phyloP scores from a whole-genome alignment of 2,888 invertebrate species.

The Coenonympha glycerion region DNA sequence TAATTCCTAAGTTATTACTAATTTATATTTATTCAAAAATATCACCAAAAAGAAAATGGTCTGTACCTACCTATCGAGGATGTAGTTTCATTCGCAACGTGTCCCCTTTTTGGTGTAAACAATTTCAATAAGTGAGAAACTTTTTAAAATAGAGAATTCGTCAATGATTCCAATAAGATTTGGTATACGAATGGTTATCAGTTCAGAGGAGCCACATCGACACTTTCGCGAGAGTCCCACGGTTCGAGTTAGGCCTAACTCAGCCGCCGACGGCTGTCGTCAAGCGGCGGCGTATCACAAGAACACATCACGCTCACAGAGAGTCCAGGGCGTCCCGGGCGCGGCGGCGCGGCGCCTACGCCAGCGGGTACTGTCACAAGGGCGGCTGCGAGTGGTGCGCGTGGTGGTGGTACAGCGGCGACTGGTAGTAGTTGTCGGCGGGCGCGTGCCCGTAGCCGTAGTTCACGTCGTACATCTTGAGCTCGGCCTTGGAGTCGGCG shows the following conservation, averaged over 20 bases:
- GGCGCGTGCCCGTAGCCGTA: slow-evolving; percentile 73
- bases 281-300: slow-evolving; percentile 43
- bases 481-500: slow-evolving; percentile 89
- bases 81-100: neutral
- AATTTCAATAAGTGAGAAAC: neutral
- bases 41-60: neutral
- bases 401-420: slow-evolving; percentile 83
- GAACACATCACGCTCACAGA: slow-evolving; percentile 70
- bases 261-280: slow-evolving; percentile 48
- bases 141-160: slow-evolving; percentile 19
- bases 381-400: slow-evolving; percentile 82
- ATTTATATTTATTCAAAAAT: neutral
- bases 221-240: slow-evolving; percentile 60
- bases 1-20: no score
- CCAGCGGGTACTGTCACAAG: slow-evolving; percentile 95
- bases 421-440: slow-evolving; percentile 89
- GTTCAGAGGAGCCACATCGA: slow-evolving; percentile 54
- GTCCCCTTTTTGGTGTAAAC: neutral
- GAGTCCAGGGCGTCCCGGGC: slow-evolving; percentile 66
- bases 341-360: slow-evolving; percentile 79
- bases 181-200: slow-evolving; percentile 49
- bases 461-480: slow-evolving; percentile 93
- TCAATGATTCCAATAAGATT: slow-evolving; percentile 24
- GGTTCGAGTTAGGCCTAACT: slow-evolving; percentile 58
- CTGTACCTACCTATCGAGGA: neutral